Base-by-base conservation (phyloP, 1,140 invertebrate genomes). In the Drusus annulatus region DNA sequence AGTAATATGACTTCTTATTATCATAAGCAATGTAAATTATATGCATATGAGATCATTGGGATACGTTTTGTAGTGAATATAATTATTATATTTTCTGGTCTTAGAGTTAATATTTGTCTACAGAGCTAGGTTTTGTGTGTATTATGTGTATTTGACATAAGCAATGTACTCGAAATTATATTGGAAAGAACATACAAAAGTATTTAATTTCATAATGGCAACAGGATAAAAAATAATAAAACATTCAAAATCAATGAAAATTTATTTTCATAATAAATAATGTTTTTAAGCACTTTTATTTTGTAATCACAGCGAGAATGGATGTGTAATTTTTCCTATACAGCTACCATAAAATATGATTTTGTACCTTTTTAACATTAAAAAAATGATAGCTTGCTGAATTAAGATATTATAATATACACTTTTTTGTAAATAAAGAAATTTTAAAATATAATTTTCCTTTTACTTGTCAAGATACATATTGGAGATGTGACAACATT, bases 131-230 rank as follows among this genome's bases (percentile, higher is more conserved):
- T 21, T 45, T 75, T 52, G 52, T 36, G 73, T 75, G 73, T 75
- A 50, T 50, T 71, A 17, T 36, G 73, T 75, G 73, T 75, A 75
- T 75, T 75, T 75, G 56, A 75, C 52, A 58, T 58, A 75, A 75
- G 73, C 73, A 75, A 75, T 75, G 68, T 71, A 68, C 17, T 68
- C 31, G 10, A 68, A 68, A 68, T 68, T 36, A 68, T 68, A 68
- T 68, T 68, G 25, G 63, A 68, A 8, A 36, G 56, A 17, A 60
- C 56, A 60, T 60, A 21, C 56, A 60, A 60, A 31, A 16, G 17
- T 36, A 68, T 68, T 68, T 68, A n/a, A 60, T 60, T 60, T 60
- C 21, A 23, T 60, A 7, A 60, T 60, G 16, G 56, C 56, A 13
- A 65, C n/a, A 65, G 62, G 62, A 16, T 65, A 21, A 71, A 52